Evolutionary conservation across 2,888 invertebrate genomes (phyloP), one percentile per base, ranked within the genome.

Genomic region (Hypena proboscidalis): DNA sequence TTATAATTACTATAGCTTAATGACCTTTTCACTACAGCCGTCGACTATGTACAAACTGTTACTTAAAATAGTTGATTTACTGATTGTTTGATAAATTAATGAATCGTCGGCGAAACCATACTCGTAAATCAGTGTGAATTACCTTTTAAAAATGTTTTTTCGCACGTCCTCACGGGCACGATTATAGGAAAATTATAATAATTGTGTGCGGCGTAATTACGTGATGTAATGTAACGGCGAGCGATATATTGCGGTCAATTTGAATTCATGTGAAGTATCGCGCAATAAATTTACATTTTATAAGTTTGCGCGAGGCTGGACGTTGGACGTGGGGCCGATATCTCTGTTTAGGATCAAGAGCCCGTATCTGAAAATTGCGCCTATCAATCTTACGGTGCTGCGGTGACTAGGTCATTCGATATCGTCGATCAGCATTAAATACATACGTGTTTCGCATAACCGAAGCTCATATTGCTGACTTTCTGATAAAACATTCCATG

Each of bases 141-240:
- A 74, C 72, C 70, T 72, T 75, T 74, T 80, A 80, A 85, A 85
- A 87, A 81, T 81, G 80, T 86, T 87, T 84, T 85, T 89, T 90
- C 88, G 85, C 90, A 87, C 88, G 84, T 89, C 84, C 80, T 88
- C 83, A 85, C 84, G 80, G 77, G 69, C 75, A 73, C 78, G 85
- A 87, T 89, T 87, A 87, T 87, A 87, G 79, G 80, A 83, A 89
- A 90, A 90, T 90, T 90, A 90, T 88, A 89, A 90, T 90, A 90
- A 90, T 90, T 89, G 86, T 85, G 80, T 71, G 60, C 74, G 58
- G 68, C 75, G 74, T 88, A 88, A 90, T 90, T 83, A 89, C 82
- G 83, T 85, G 85, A 85, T 83, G 83, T 85, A 88, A 85, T 78
- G 70, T 81, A 77, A 45, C 84, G 79, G 77, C 79, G 76, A 75